Percentiles rank a stretch among this genome's conserved stretches.
These are phyloP conservation scores for Pristionchus entomophagus DNA, from an alignment of 2,888 invertebrate genomes.

Conservation along the genomic window DNA sequence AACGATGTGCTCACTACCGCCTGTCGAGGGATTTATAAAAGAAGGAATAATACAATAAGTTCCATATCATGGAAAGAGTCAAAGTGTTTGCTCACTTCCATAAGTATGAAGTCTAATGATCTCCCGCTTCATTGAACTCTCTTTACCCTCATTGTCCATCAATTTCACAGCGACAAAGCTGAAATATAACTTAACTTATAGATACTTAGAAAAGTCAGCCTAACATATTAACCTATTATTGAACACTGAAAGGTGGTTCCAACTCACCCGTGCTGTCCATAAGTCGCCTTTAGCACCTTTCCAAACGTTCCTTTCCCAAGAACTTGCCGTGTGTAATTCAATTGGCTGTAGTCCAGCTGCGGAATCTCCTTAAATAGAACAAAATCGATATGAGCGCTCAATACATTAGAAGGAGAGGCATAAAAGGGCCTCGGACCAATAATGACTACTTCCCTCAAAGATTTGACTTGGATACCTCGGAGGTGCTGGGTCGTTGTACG, in stretches of 20 bases:
- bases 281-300: constrained; percentile 20
- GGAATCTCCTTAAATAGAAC: background rate
- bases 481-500: background rate
- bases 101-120: constrained; percentile 1
- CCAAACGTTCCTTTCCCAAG: constrained; percentile 39
- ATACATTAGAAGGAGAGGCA: no score
- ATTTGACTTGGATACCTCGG: background rate
- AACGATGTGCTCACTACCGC: constrained; percentile 87
- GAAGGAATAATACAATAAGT: background rate
- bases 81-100: no score
- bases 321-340: background rate
- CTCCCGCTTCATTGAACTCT: background rate
- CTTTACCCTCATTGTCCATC: background rate
- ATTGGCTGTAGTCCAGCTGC: background rate
- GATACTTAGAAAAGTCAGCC: background rate
- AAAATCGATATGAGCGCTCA: background rate
- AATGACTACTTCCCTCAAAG: background rate
- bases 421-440: no score
- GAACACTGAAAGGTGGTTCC: background rate
- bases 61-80: no score
- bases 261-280: constrained; percentile 13
- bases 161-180: constrained; percentile 39
- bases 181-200: background rate
- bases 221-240: no score
- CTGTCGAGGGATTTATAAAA: background rate